phyloP scores from a whole-genome alignment of 2,113 vertebrate species.

The Oryzias celebensis region DNA sequence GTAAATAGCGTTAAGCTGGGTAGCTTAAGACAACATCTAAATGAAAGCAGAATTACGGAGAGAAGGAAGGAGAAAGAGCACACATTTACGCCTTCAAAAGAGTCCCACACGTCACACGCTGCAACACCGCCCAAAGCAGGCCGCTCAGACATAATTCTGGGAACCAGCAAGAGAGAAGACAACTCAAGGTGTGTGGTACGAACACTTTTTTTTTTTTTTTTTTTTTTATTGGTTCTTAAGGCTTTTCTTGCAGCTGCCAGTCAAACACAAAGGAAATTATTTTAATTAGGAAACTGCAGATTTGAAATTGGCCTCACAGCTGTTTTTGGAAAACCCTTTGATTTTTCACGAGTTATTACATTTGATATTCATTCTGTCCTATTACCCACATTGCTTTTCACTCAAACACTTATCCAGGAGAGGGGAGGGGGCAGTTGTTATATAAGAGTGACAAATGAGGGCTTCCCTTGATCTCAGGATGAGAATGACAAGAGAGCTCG shows the following conservation, averaged over 20 bases:
- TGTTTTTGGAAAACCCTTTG: conserved; percentile 26
- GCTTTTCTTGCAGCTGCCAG: conserved; percentile 17
- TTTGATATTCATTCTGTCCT: conserved; percentile 45
- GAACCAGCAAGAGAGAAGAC: conserved; percentile 36
- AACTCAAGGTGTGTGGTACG: conserved; percentile 36
- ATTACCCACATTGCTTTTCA: conserved; percentile 38
- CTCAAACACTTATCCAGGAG: conserved; percentile 31
- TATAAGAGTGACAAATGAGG: conserved; percentile 49
- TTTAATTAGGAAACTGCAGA: conserved; percentile 20
- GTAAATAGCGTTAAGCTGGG: conserved; percentile 77
- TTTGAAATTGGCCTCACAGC: conserved; percentile 8
- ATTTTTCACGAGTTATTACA: conserved; percentile 26
- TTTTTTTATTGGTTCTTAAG: conserved; percentile 33
- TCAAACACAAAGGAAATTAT: conserved; percentile 28
- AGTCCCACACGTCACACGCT: conserved; percentile 25
- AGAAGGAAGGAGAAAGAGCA: conserved; percentile 8
- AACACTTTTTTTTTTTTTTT: conserved; percentile 32
- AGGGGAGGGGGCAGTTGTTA: conserved; percentile 47
- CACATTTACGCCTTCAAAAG: conserved; percentile 56
- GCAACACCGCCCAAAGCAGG: conserved; percentile 44
- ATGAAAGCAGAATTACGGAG: conserved; percentile 59
- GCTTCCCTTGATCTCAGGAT: conserved; percentile 58
- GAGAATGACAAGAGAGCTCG: conserved; percentile 30
- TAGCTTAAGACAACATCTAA: conserved; percentile 75
- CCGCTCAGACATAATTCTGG: conserved; percentile 41